Conservation (phyloP, 2,888 invertebrate species). For the Hedychridium roseum region DNA sequence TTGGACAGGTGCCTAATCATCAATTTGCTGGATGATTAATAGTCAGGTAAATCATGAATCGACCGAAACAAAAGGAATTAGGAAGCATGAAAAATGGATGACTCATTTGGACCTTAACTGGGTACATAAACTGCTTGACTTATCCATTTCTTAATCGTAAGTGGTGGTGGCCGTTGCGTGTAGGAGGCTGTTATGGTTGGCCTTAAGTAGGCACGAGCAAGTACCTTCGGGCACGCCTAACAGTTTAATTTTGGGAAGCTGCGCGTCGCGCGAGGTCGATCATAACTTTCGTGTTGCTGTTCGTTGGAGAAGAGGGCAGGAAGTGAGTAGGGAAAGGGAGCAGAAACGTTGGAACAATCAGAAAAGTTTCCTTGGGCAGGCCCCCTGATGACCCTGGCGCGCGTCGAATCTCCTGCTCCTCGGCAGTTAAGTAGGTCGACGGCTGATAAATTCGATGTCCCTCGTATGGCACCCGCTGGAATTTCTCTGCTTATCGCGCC, state of each 20-base stretch:
- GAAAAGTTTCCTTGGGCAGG: constrained; percentile 40
- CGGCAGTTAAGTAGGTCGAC: constrained; percentile 50
- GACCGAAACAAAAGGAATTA: too few relatives aligned
- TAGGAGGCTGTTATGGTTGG: background rate
- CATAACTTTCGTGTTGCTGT: constrained; percentile 21
- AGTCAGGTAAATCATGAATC: too few relatives aligned
- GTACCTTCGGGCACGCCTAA: constrained; percentile 25
- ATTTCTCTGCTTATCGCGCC: constrained; percentile 2
- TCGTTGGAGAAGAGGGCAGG: constrained; percentile 20
- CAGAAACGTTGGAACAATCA: constrained; percentile 45
- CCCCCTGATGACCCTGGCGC: constrained; percentile 9
- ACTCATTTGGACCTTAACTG: too few relatives aligned
- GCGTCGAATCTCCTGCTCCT: too few relatives aligned
- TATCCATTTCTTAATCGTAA: background rate
- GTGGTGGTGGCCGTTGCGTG: background rate
- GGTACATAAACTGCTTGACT: too few relatives aligned
- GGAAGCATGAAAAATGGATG: too few relatives aligned
- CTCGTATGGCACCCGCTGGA: constrained; percentile 1
- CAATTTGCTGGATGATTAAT: too few relatives aligned
- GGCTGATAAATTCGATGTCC: constrained; percentile 49
- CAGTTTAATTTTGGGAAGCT: constrained; percentile 33
- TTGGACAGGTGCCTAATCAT: too few relatives aligned
- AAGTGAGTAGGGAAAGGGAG: constrained; percentile 12
- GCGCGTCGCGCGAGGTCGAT: constrained; percentile 28
- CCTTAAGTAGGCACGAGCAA: background rate